These are phyloP conservation scores for Mastigias papua DNA, from an alignment of 30 jellyfish, hydroid and myxozoan genomes.

Conservation along the genomic window DNA sequence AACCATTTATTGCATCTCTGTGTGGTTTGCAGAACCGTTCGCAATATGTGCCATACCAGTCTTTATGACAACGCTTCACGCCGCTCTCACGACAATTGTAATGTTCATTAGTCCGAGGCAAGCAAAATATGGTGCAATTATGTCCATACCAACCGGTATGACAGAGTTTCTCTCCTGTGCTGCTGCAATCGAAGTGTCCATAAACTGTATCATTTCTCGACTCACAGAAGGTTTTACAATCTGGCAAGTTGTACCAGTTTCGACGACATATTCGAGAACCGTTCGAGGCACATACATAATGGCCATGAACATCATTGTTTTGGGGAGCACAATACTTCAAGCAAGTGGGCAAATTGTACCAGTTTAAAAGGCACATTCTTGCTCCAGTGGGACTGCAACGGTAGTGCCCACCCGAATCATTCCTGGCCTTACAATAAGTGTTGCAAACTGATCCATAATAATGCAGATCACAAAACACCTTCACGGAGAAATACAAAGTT, in stretches of 20 bases:
- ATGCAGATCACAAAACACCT: slow-evolving; percentile 28
- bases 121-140: slow-evolving; percentile 47
- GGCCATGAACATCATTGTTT: slow-evolving; percentile 37
- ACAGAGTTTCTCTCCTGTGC: slow-evolving; percentile 57
- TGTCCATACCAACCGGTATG: slow-evolving; percentile 64
- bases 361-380: slow-evolving; percentile 26
- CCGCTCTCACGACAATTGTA: slow-evolving; percentile 41
- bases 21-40: slow-evolving; percentile 39
- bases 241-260: slow-evolving; percentile 39
- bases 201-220: slow-evolving; percentile 18
- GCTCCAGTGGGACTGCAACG: slow-evolving; percentile 50
- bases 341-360: slow-evolving; percentile 60
- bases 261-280: slow-evolving; percentile 52
- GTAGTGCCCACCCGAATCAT: slow-evolving; percentile 59
- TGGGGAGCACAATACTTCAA: slow-evolving; percentile 49
- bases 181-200: slow-evolving; percentile 73
- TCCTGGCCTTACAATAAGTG: slow-evolving; percentile 21
- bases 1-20: slow-evolving; percentile 6
- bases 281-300: slow-evolving; percentile 27
- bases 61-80: slow-evolving; percentile 18
- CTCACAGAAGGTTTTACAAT: slow-evolving; percentile 53
- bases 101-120: slow-evolving; percentile 24
- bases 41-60: slow-evolving; percentile 73
- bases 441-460: slow-evolving; percentile 64
- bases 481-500: slow-evolving; percentile 16